Conservation (phyloP, 2,888 invertebrate species). For the Oscheius sp. region DNA sequence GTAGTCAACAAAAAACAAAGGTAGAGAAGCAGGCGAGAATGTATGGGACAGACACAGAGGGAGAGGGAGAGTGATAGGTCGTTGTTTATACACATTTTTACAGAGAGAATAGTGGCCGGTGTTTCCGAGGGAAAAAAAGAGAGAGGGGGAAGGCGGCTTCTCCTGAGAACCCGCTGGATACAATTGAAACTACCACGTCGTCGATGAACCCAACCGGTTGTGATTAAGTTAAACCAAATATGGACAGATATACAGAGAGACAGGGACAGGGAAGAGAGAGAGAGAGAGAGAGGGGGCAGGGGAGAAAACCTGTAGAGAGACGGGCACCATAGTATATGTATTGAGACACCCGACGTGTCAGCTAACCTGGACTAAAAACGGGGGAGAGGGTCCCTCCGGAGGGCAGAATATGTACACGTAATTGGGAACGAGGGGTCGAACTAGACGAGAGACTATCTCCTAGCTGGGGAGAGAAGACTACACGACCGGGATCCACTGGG, state of each 20-base stretch:
- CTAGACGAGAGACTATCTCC: not conserved
- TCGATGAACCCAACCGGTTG: conserved; percentile 33
- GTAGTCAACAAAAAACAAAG: conserved; percentile 33
- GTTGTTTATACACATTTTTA: conserved; percentile 29
- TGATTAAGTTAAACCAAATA: conserved; percentile 32
- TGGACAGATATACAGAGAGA: conserved; percentile 33
- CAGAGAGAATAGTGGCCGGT: not conserved
- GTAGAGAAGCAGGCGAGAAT: conserved; percentile 29
- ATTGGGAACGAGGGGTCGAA: not conserved
- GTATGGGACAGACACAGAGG: not conserved
- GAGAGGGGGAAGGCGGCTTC: conserved; percentile 7
- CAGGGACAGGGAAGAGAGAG: not conserved
- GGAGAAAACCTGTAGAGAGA: conserved; percentile 16
- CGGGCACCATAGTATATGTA: conserved; percentile 8
- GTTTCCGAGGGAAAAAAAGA: too few relatives aligned
- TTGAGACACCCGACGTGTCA: conserved; percentile 18
- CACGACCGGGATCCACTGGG: conserved; percentile 70
- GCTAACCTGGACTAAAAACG: conserved; percentile 12
- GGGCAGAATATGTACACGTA: conserved; percentile 28
- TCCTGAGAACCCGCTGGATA: conserved; percentile 27
- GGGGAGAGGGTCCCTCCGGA: not conserved
- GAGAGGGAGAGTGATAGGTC: not conserved
- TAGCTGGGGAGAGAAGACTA: conserved; percentile 1
- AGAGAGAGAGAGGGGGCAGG: not conserved
- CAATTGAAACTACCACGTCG: conserved; percentile 33